Evolutionary conservation across 2,797 vertebrate species (phyloP).

Genomic region (Chelonia mydas): DNA sequence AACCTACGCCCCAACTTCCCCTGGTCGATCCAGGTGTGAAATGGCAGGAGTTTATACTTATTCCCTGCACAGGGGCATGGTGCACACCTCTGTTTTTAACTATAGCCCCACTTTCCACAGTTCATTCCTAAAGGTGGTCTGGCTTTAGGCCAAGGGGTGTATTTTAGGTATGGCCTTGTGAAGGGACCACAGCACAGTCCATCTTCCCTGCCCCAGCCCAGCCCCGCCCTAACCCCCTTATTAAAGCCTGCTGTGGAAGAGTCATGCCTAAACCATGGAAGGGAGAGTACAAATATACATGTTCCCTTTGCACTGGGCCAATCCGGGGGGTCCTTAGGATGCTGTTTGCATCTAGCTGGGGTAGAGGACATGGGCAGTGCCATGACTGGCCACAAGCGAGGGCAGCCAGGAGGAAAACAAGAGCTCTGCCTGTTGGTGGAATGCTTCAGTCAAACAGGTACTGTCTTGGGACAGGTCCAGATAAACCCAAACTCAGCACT

Average conservation of each 20-base stretch:
- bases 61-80: not conserved
- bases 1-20: too few relatives aligned
- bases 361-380: not conserved
- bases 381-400: not conserved
- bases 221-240: not conserved
- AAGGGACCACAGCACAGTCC: not conserved
- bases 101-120: not conserved
- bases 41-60: not conserved
- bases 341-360: not conserved
- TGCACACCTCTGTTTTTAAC: not conserved
- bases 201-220: not conserved
- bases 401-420: not conserved
- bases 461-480: rapidly evolving
- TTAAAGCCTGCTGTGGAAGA: not conserved
- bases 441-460: rapidly evolving
- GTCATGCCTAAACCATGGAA: not conserved
- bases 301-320: not conserved
- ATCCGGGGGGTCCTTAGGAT: not conserved
- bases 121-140: not conserved
- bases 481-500: not conserved
- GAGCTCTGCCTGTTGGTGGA: not conserved
- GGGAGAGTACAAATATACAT: not conserved
- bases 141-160: not conserved
- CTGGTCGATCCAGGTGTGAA: not conserved
- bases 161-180: not conserved